These are phyloP conservation scores for Ochlodes sylvanus DNA, from an alignment of 2,888 invertebrate genomes.

Conservation along the genomic window DNA sequence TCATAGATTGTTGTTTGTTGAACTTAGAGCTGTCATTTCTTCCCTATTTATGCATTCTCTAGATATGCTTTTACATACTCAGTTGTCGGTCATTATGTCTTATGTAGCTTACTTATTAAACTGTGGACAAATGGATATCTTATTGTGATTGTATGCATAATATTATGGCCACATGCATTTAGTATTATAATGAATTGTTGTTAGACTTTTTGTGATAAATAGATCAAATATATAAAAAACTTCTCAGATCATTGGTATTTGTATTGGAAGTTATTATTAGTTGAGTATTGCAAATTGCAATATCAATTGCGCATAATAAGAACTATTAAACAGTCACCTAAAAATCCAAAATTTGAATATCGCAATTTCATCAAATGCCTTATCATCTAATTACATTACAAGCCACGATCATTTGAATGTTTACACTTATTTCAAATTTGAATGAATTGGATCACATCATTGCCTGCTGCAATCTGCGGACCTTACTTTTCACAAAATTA, in stretches of 20 bases:
- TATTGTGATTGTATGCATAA: conserved; percentile 60
- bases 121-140: conserved; percentile 44
- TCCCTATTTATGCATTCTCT: conserved; percentile 74
- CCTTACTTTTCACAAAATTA: conserved; percentile 50
- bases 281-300: no score
- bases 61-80: conserved; percentile 63
- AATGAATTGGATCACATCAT: conserved; percentile 49
- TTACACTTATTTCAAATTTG: conserved; percentile 16
- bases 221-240: neutral
- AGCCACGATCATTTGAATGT: conserved; percentile 34
- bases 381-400: conserved; percentile 10
- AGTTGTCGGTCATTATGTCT: conserved; percentile 27
- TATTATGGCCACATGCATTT: conserved; percentile 44
- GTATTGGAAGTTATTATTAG: neutral
- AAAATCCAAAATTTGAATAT: neutral
- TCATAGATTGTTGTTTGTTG: conserved; percentile 76
- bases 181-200: neutral
- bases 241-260: neutral
- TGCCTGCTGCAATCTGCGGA: conserved; percentile 68
- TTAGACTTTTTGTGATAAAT: neutral
- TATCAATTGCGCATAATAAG: no score
- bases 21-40: conserved; percentile 69
- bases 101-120: conserved; percentile 28
- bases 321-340: neutral
- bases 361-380: conserved; percentile 9